Conservation (phyloP, 2,888 invertebrate species). For the Orchestes rusci region DNA sequence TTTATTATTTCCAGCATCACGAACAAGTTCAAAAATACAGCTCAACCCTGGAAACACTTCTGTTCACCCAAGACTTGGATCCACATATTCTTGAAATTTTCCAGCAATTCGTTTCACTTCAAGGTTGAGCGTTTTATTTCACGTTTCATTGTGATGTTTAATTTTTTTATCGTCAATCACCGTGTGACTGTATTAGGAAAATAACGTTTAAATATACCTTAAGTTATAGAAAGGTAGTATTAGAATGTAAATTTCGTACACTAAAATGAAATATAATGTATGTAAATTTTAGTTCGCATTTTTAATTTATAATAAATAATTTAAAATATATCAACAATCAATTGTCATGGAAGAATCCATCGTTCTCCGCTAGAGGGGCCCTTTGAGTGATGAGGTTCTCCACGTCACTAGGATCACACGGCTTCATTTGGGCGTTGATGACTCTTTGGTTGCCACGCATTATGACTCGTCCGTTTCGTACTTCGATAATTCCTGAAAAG, state of each 20-base stretch:
- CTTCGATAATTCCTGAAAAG: conserved; percentile 28
- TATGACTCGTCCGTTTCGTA: conserved; percentile 29
- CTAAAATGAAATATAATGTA: conserved; percentile 69
- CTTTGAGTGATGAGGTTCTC: conserved; percentile 29
- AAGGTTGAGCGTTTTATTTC: conserved; percentile 34
- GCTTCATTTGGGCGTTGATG: conserved; percentile 30
- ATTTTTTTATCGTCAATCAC: too few relatives aligned
- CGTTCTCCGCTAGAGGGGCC: background rate
- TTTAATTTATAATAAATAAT: background rate
- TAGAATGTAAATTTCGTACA: too few relatives aligned
- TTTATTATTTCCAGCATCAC: conserved; percentile 88
- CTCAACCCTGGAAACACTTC: conserved; percentile 85
- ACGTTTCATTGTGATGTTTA: too few relatives aligned
- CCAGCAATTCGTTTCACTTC: conserved; percentile 92
- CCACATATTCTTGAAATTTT: conserved; percentile 94
- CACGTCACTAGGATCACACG: conserved; percentile 28
- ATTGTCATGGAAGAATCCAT: background rate
- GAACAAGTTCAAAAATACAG: conserved; percentile 97
- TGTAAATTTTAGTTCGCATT: background rate
- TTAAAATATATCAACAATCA: background rate
- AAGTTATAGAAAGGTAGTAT: too few relatives aligned
- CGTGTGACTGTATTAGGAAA: too few relatives aligned
- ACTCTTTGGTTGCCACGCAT: conserved; percentile 29
- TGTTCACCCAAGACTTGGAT: conserved; percentile 95
- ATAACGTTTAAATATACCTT: too few relatives aligned